phyloP scores from a whole-genome alignment of 2,888 invertebrate species.

The Drosophila subsilvestris region DNA sequence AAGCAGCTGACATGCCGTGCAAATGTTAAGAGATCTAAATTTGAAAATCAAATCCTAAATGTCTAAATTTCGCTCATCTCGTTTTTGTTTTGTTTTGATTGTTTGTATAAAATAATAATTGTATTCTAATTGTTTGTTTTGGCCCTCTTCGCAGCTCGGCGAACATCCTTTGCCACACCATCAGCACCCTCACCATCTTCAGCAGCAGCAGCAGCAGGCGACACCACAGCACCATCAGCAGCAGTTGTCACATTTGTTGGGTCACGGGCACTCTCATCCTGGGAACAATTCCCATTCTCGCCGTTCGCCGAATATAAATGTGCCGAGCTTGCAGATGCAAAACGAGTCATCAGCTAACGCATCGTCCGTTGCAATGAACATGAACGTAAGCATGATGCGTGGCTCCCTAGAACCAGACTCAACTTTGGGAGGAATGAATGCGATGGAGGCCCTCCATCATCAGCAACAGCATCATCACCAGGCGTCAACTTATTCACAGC shows the following conservation, averaged over 20 bases:
- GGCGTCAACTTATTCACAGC: slow-evolving; percentile 55
- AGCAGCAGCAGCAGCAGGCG: slow-evolving; percentile 32
- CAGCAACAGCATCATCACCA: slow-evolving; percentile 58
- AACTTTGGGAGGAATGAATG: slow-evolving; percentile 58
- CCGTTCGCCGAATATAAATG: slow-evolving; percentile 57
- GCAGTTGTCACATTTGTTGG: slow-evolving; percentile 50
- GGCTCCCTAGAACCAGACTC: slow-evolving; percentile 84
- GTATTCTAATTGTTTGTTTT: not conserved
- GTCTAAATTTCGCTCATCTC: no score
- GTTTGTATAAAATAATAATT: not conserved
- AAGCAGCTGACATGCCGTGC: not conserved
- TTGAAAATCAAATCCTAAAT: not conserved
- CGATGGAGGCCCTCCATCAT: slow-evolving; percentile 62
- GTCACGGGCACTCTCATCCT: slow-evolving; percentile 31
- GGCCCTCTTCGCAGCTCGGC: slow-evolving; percentile 15
- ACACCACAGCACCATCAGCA: slow-evolving; percentile 47
- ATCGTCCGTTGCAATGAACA: slow-evolving; percentile 53
- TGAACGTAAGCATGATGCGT: slow-evolving; percentile 86
- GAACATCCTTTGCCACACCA: slow-evolving; percentile 29
- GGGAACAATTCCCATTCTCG: slow-evolving; percentile 78
- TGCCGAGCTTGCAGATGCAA: slow-evolving; percentile 74
- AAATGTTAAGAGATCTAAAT: not conserved
- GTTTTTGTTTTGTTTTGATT: no score
- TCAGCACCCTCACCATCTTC: slow-evolving; percentile 45
- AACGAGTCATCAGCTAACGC: slow-evolving; percentile 69